Conservation (phyloP, 92 coral and sea anemone species). For the Galaxea fascicularis region DNA sequence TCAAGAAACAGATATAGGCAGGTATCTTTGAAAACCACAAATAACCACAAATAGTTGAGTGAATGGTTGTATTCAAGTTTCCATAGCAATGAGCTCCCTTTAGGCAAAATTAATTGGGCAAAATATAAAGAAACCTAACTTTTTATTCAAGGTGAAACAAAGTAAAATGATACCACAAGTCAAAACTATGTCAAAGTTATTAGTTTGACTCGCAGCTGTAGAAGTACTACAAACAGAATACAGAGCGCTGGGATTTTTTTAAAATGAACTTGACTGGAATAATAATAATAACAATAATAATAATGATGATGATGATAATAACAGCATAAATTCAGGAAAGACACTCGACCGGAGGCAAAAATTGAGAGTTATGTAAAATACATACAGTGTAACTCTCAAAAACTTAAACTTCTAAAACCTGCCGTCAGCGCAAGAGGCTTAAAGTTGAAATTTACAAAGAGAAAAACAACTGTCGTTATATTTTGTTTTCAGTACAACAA, state of each 20-base stretch:
- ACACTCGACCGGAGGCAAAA: neutral
- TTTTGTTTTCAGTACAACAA: neutral
- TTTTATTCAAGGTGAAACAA: constrained; percentile 4
- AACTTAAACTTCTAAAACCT: neutral
- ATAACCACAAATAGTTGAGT: neutral
- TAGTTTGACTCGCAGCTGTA: neutral
- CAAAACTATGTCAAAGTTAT: constrained; percentile 3
- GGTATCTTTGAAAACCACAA: constrained; percentile 17
- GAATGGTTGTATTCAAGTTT: constrained; percentile 14
- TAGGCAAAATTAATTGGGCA: constrained; percentile 26
- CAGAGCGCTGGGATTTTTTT: neutral
- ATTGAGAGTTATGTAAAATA: neutral
- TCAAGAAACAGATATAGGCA: neutral
- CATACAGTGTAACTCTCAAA: neutral
- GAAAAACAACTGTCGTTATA: neutral
- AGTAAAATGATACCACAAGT: constrained; percentile 16
- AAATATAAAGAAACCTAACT: constrained; percentile 7
- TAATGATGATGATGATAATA: neutral
- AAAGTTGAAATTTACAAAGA: neutral
- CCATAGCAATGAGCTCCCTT: constrained; percentile 21
- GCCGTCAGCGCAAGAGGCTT: neutral
- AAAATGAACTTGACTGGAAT: neutral
- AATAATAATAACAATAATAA: no score
- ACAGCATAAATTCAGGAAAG: neutral
- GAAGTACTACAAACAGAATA: constrained; percentile 26